A percentile compares a stretch with the other conserved stretches of the same genome.
phyloP scores from a whole-genome alignment of 2,113 vertebrate genomes.

The Otolemur garnettii region DNA sequence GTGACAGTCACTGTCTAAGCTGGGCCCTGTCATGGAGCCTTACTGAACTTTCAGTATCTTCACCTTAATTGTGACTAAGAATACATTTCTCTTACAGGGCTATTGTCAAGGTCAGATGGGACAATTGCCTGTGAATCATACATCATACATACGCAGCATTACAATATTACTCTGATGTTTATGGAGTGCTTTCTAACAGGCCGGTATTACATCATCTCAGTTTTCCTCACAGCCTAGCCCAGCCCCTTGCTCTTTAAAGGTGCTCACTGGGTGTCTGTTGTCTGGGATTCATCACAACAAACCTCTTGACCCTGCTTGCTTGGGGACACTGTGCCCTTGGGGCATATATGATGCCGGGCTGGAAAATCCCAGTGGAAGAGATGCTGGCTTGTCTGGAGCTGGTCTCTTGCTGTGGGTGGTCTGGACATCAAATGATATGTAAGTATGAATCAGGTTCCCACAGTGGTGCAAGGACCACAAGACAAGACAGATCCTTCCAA shows the following conservation, averaged over 20 bases:
- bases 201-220: not conserved
- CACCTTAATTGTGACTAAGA: not conserved
- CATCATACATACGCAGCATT: not conserved
- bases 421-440: constrained; percentile 25
- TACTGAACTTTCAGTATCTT: constrained; percentile 16
- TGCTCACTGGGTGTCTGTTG: not conserved
- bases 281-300: not conserved
- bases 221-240: not conserved
- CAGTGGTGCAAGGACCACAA: not conserved
- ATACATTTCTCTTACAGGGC: not conserved
- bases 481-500: constrained; percentile 36
- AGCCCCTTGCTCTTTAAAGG: not conserved
- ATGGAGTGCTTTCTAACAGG: not conserved
- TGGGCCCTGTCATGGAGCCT: not conserved
- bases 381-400: constrained; percentile 46
- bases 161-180: not conserved
- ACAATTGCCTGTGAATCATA: not conserved
- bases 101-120: not conserved
- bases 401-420: constrained; percentile 49
- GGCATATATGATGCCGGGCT: not conserved
- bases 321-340: not conserved
- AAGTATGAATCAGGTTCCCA: constrained; percentile 52
- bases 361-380: constrained; percentile 56
- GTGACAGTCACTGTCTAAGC: not conserved
- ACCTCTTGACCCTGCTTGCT: not conserved